Conservation (phyloP, 2,888 invertebrate genomes). For the Callosobruchus maculatus region DNA sequence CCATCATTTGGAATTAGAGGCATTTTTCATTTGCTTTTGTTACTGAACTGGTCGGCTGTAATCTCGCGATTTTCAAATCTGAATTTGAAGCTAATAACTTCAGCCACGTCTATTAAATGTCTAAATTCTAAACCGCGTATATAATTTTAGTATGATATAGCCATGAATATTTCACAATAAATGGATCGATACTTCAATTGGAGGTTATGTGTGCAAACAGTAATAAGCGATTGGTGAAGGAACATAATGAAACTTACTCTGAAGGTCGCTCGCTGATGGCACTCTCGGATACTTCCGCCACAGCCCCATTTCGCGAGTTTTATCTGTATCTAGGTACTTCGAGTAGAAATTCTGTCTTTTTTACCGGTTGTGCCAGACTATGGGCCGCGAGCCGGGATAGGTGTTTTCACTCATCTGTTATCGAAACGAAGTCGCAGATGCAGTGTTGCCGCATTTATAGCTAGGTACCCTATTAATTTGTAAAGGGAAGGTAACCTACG, state of each 20-base stretch:
- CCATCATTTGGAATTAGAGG: too few relatives aligned
- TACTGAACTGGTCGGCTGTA: too few relatives aligned
- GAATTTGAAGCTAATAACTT: too few relatives aligned
- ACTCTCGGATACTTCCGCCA: conserved; percentile 36
- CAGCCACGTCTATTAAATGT: too few relatives aligned
- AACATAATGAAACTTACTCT: conserved; percentile 28
- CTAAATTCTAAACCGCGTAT: too few relatives aligned
- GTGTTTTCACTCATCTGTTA: not conserved
- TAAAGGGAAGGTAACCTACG: too few relatives aligned
- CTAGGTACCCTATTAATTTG: not conserved
- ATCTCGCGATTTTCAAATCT: too few relatives aligned
- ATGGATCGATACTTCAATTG: not conserved
- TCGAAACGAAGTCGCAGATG: not conserved
- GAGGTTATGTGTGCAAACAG: conserved; percentile 8
- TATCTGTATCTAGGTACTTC: not conserved
- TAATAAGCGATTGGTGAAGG: not conserved
- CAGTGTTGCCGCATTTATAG: not conserved
- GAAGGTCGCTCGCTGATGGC: conserved; percentile 33
- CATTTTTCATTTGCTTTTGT: too few relatives aligned
- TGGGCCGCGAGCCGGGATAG: not conserved
- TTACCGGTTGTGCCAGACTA: not conserved
- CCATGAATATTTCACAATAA: not conserved
- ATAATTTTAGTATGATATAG: too few relatives aligned
- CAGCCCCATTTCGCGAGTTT: conserved; percentile 22
- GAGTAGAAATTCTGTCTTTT: not conserved